Evolutionary conservation across 2,113 vertebrate genomes (phyloP), one percentile per base, ranked within the genome.

Genomic region (Gymnocephalus cernua): DNA sequence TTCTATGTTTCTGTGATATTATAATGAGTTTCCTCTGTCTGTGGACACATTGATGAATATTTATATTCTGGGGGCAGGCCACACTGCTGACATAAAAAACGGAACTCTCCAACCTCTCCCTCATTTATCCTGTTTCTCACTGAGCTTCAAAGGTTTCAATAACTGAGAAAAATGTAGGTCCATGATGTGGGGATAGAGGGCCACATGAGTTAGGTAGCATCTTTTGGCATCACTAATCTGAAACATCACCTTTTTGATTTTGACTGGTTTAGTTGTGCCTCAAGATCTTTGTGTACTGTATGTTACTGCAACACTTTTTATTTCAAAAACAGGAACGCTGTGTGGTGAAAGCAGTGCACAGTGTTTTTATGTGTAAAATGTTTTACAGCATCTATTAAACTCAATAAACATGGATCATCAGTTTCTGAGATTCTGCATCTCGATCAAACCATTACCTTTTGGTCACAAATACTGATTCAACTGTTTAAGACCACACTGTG

Each of bases 11-110:
- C 62, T 83, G 45, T 61, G 56, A 73, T 85, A 63, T 79, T 74
- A 47, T 82, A 82, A 86, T 88, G 64, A 89, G 63, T 72, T 76
- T 74, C 63, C 10, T 67, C 54, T 63, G 66, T 86, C 72, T 82
- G 50, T 85, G 45, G 72, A 83, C 27, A 35, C 21, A 44, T 3
- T 78, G 11, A 86, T 83, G 57, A 85, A 86, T 79, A 87, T 80
- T 79, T 64, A 77, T 79, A 27, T 15, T 61, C 13, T 61, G 7
- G 35, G 63, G 16, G 50, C 73, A 75, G 65, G 56, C 62, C 70
- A 77, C 48, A 29, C 57, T 66, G 58, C 53, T 32, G 61, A 83
- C 69, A 62, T 62, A 12, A 84, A 77, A 44, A 76, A 47, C 19
- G 32, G 57, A 79, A 67, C 59, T 41, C 47, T 78, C 47, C 48